Conservation (phyloP, 1,140 invertebrate genomes). For the Drosophila baimaii region DNA sequence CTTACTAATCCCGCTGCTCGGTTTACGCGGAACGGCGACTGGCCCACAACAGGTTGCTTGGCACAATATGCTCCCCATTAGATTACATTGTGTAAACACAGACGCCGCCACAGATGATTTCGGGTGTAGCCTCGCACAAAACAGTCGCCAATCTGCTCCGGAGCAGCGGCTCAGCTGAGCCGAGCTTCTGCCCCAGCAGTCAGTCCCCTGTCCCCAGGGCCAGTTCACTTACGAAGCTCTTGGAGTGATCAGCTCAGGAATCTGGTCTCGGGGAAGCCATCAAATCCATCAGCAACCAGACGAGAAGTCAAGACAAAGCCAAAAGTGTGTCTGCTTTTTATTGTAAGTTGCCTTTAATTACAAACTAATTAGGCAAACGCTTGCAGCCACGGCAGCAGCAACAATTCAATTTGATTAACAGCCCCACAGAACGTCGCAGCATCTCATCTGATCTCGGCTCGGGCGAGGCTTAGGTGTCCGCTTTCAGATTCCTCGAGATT, state of each 20-base stretch:
- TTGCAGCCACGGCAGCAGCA: slow-evolving; percentile 19
- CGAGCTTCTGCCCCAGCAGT: neutral
- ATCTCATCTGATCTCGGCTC: neutral
- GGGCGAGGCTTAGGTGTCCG: slow-evolving; percentile 49
- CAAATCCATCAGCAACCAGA: slow-evolving; percentile 12
- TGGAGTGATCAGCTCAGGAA: slow-evolving; percentile 1
- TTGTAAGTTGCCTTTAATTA: slow-evolving; percentile 62
- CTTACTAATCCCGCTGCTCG: slow-evolving; percentile 26
- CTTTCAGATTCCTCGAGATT: slow-evolving; percentile 48
- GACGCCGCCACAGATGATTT: slow-evolving; percentile 60
- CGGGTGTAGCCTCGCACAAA: slow-evolving; percentile 27
- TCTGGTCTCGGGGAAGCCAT: neutral
- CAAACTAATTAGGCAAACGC: slow-evolving; percentile 68
- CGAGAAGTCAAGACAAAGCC: neutral
- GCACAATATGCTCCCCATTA: slow-evolving; percentile 41
- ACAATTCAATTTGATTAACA: slow-evolving; percentile 63
- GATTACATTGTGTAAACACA: slow-evolving; percentile 78
- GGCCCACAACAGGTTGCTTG: slow-evolving; percentile 67
- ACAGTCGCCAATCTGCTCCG: slow-evolving; percentile 51
- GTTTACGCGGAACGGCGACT: slow-evolving; percentile 58
- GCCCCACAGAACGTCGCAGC: slow-evolving; percentile 33
- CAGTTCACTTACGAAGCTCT: slow-evolving; percentile 18
- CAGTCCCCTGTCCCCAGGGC: neutral
- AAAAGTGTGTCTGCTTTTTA: slow-evolving; percentile 46
- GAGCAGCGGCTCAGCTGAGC: neutral